phyloP scores from a whole-genome alignment of 2,888 invertebrate species.

The Syrphus vitripennis region DNA sequence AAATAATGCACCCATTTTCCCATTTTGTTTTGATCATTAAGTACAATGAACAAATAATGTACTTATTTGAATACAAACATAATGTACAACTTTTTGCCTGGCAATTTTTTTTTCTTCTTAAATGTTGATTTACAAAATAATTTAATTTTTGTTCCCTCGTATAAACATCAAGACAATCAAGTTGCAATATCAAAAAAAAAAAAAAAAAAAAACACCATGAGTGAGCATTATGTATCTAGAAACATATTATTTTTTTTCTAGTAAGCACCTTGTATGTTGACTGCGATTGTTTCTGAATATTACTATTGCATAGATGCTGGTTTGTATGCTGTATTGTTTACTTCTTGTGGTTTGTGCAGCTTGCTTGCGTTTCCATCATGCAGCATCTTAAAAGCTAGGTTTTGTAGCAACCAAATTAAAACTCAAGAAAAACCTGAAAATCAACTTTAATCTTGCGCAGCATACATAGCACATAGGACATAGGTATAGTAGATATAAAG shows the following conservation, averaged over 20 bases:
- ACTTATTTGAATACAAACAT: too few relatives aligned
- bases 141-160: neutral
- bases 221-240: neutral
- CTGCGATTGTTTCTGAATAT: neutral
- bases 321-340: too few relatives aligned
- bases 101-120: neutral
- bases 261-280: conserved; percentile 8
- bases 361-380: neutral
- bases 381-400: conserved; percentile 26
- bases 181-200: neutral
- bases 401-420: conserved; percentile 26
- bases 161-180: neutral
- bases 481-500: neutral
- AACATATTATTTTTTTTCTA: neutral
- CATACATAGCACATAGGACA: too few relatives aligned
- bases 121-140: neutral
- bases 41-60: too few relatives aligned
- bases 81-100: neutral
- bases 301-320: too few relatives aligned
- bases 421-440: conserved; percentile 55
- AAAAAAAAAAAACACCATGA: neutral
- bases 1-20: too few relatives aligned
- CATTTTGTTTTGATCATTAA: too few relatives aligned
- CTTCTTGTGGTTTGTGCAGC: neutral
- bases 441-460: conserved; percentile 53